Base-by-base conservation (phyloP, 2,888 invertebrate species). In the Chloroclystis v-ata region DNA sequence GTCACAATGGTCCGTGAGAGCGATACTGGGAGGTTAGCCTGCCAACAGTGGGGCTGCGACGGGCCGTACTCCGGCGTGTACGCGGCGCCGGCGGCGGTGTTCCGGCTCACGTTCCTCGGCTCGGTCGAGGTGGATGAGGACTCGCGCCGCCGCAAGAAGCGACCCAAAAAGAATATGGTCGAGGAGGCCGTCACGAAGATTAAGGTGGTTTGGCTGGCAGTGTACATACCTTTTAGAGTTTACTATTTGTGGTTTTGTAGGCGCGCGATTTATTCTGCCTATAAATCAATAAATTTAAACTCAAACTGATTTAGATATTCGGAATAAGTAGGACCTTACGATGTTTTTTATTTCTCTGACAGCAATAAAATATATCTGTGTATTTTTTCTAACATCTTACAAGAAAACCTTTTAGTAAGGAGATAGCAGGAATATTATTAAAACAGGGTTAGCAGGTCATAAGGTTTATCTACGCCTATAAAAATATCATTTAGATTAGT, bases 81-180 rank as follows among this genome's bases (percentile, higher is more conserved):
- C 77, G 88, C 89, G 55, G 90, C 90, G 59, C 89, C 91, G 58
- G 92, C 92, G 62, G 93, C 94, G 61, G 92, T 94, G 77, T 95
- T 94, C 91, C 92, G 94, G 64, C 92, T 94, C 65, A 89, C 92
- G 69, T 94, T 94, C 91, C 92, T 94, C 78, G 95, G 95, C 82
- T 94, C 94, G 70, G 92, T 94, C 78, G 94, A 94, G 89, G 93
- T 94, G 77, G 94, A 94, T 79, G 94, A 94, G 90, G 93, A 94
- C 89, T 90, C 91, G 72, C 86, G 92, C 65, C 89, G 92, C 67
- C 89, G 93, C 71, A 92, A 93, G 82, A 92, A 91, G 82, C 89
- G 94, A 71, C 93, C 91, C 88, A 94, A 94, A 92, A 94, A 94
- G 91, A 92, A 93, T 89, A 94, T 94, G 94, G 94, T 95, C 73